Conservation (phyloP, 2,797 vertebrate species). For the Falco cherrug region DNA sequence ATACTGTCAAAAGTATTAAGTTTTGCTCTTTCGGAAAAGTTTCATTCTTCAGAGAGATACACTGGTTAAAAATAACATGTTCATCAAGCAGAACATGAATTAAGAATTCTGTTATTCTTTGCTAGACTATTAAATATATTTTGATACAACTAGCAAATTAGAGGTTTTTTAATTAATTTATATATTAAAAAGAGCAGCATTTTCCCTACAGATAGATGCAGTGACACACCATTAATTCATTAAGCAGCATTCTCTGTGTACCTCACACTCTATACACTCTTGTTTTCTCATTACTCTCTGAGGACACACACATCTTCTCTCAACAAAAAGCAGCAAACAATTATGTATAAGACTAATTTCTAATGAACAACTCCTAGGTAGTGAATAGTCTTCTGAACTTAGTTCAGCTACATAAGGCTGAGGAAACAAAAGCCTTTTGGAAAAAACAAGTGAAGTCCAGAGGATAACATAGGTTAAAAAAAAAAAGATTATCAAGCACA, state of each 20-base stretch:
- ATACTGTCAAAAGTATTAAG: not conserved
- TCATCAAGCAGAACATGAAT: not conserved
- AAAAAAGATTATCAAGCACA: not conserved
- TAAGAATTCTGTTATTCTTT: not conserved
- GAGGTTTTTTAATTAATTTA: not conserved
- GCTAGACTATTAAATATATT: not conserved
- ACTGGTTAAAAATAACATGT: not conserved
- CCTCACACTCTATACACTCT: not conserved
- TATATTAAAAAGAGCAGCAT: not conserved
- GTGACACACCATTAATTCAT: not conserved
- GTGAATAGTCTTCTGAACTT: not conserved
- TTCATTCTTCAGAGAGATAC: not conserved
- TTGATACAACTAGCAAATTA: not conserved
- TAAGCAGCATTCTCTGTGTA: not conserved
- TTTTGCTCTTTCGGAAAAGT: not conserved
- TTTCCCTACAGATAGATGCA: not conserved
- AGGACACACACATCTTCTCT: not conserved
- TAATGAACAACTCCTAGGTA: not conserved
- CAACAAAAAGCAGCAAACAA: not conserved
- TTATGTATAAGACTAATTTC: not conserved
- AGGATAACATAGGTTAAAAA: not conserved
- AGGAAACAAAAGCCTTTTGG: not conserved
- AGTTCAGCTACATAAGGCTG: not conserved
- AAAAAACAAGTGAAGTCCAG: not conserved
- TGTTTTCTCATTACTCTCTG: not conserved